phyloP scores from a whole-genome alignment of 2,888 invertebrate genomes.

The Mermis nigrescens region DNA sequence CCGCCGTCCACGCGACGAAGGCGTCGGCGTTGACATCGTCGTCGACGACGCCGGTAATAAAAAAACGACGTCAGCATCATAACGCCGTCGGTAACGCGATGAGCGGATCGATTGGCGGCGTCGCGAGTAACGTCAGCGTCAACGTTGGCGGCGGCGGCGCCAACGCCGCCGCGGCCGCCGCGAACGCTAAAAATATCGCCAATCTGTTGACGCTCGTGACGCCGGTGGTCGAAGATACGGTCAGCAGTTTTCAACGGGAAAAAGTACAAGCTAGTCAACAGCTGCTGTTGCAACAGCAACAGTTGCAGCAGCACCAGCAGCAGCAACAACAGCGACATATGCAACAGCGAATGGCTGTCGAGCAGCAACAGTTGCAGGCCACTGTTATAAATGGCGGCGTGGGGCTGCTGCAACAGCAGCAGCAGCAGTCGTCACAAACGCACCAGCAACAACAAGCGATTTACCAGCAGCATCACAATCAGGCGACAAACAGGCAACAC shows the following conservation, averaged over 20 bases:
- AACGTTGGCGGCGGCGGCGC: background rate
- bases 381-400: no score
- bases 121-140: background rate
- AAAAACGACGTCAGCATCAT: no score
- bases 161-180: background rate
- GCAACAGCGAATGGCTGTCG: no score
- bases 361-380: no score
- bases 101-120: background rate
- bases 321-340: no score
- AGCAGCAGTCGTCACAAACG: no score
- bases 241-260: conserved; percentile 23
- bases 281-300: background rate
- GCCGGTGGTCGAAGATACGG: conserved; percentile 21
- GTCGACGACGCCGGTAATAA: background rate
- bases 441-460: no score
- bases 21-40: background rate
- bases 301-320: background rate
- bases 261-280: conserved; percentile 15
- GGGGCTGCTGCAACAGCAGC: no score
- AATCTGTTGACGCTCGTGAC: conserved; percentile 14
- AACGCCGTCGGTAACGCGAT: no score
- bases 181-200: conserved; percentile 7
- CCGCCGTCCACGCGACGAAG: background rate
- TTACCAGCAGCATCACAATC: no score
- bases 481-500: no score